Evolutionary conservation across 2,797 vertebrate species (phyloP).

Genomic region (Margarornis squamiger): DNA sequence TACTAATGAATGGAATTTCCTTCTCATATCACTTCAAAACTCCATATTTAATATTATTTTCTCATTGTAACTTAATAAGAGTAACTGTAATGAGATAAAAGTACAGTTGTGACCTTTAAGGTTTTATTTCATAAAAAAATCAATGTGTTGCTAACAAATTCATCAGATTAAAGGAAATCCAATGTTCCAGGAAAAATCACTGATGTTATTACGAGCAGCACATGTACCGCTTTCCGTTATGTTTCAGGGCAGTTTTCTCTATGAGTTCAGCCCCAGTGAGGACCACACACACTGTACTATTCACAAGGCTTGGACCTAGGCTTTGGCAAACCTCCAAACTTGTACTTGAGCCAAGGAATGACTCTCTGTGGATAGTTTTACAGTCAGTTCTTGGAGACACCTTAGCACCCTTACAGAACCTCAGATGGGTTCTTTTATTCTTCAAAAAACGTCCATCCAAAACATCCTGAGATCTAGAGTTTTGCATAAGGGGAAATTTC

Average conservation of each 20-base stretch:
- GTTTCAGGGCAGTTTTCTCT: neutral
- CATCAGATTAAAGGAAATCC: constrained; percentile 12
- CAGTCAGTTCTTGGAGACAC: neutral
- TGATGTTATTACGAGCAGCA: neutral
- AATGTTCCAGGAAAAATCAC: neutral
- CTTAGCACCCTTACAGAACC: neutral
- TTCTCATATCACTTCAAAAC: neutral
- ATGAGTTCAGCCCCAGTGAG: neutral
- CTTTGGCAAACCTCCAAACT: neutral
- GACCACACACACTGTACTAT: neutral
- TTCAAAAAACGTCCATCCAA: neutral
- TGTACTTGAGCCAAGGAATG: neutral
- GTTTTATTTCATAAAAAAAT: constrained; percentile 13
- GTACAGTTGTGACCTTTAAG: neutral
- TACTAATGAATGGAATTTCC: neutral
- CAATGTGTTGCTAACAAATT: neutral
- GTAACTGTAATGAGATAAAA: neutral
- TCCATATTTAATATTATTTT: neutral
- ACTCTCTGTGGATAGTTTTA: neutral
- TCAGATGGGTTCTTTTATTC: neutral
- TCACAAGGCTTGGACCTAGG: neutral
- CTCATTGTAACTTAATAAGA: neutral
- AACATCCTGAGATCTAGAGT: neutral
- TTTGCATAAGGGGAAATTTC: neutral
- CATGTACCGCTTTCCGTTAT: neutral